A percentile compares a stretch with the other conserved stretches of the same genome.
These are phyloP conservation scores for Lochmaea crataegi DNA, from an alignment of 2,888 invertebrate species.

Conservation along the genomic window DNA sequence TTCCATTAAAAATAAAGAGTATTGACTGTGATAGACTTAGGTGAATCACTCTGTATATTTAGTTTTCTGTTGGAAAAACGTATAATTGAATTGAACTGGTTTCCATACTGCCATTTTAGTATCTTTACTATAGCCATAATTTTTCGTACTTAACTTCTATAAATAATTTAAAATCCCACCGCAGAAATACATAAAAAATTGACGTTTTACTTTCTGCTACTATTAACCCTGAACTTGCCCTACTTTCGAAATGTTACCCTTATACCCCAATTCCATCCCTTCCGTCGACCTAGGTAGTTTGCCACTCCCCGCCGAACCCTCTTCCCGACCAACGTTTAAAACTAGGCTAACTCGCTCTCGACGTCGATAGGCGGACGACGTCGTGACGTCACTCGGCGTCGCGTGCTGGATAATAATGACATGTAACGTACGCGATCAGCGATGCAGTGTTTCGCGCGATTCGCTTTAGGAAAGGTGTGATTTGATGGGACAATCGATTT, in stretches of 20 bases:
- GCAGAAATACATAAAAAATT: neutral
- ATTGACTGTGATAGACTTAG: no score
- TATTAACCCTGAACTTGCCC: conserved; percentile 16
- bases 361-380: conserved; percentile 17
- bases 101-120: no score
- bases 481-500: conserved; percentile 9
- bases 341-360: conserved; percentile 19
- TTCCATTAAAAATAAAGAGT: no score
- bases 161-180: no score
- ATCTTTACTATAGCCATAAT: no score
- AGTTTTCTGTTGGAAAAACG: no score
- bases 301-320: neutral
- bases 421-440: conserved; percentile 18
- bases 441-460: conserved; percentile 38
- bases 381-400: conserved; percentile 39
- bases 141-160: no score
- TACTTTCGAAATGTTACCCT: neutral
- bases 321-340: neutral
- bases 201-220: neutral
- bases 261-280: conserved; percentile 6
- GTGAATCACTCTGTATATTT: no score
- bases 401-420: conserved; percentile 38
- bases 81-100: no score
- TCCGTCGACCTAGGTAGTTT: conserved; percentile 7
- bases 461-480: conserved; percentile 29